phyloP scores from a whole-genome alignment of 2,797 vertebrate genomes.

The Hippopotamyrus pictus region DNA sequence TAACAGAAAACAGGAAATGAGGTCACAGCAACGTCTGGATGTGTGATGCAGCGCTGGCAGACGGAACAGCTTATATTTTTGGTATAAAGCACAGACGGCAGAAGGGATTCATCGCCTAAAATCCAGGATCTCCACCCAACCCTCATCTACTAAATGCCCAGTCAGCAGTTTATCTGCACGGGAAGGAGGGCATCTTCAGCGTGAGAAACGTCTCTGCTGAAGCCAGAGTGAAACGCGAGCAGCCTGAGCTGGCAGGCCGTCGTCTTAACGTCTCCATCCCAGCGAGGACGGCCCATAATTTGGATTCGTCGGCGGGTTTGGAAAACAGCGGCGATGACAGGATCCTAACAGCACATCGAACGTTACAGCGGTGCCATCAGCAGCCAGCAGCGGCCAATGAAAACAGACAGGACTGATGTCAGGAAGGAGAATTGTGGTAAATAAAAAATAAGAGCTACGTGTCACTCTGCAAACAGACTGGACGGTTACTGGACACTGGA shows the following conservation, averaged over 20 bases:
- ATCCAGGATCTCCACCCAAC: not conserved
- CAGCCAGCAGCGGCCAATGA: not conserved
- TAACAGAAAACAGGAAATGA: not conserved
- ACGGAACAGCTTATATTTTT: not conserved
- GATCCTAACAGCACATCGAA: constrained; percentile 30
- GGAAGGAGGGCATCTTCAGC: not conserved
- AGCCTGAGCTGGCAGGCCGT: not conserved
- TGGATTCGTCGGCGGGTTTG: constrained; percentile 24
- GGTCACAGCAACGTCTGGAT: not conserved
- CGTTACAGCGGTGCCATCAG: constrained; percentile 29
- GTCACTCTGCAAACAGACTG: not conserved
- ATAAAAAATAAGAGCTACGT: not conserved
- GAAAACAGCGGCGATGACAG: constrained; percentile 15
- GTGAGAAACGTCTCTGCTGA: not conserved
- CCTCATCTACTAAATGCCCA: not conserved
- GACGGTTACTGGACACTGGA: not conserved
- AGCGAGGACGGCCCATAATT: constrained; percentile 30
- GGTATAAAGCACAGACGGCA: not conserved
- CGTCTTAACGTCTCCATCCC: constrained; percentile 41
- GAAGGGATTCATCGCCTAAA: not conserved
- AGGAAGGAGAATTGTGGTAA: not conserved
- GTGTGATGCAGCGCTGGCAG: not conserved
- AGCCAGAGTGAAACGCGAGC: not conserved
- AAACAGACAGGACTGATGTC: not conserved
- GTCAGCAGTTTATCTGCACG: not conserved